Evolutionary conservation across 2,113 vertebrate genomes (phyloP), one percentile per base, ranked within the genome.

Genomic region (Acrocephalus kingi): DNA sequence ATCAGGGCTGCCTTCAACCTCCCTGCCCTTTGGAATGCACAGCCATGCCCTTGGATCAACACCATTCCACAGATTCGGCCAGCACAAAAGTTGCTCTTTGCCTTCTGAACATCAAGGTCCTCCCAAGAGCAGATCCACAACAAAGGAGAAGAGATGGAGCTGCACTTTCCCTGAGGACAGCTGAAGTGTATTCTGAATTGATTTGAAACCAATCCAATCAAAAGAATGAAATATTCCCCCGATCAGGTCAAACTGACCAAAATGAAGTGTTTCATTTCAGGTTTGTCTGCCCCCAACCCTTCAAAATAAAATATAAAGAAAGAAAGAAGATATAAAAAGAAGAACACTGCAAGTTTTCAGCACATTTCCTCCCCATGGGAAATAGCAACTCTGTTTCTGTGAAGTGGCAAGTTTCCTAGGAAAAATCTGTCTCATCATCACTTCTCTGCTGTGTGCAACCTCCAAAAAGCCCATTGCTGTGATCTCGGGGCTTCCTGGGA

Each of bases 191-290:
- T 92, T 83, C 90, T 35, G 86, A 62, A 90, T n/a, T 80, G 35
- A 92, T 93, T 95, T 93, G 92, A 97, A 97, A 74, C 51, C n/a
- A 80, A 39, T 74, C 85, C 92, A 95, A n/a, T 96, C 90, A 86
- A 84, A 92, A 77, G 79, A 83, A 84, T 28, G 59, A 93, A 94
- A 80, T 51, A 63, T 43, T 94, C 79, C 51, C 74, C 63, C 3
- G 1, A 23, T 63, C 72, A 28, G 83, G 90, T 92, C 76, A 80
- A 90, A 94, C 92, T 94, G 90, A 92, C 94, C 89, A 94, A 92
- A 94, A 97, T 96, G 94, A 97, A 93, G 94, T 97, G 96, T 95
- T 97, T 96, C 95, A 96, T 97, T 97, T 96, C 88, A 76, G 79
- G 55, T 90, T 80, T 2, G 5, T 55, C 85, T 88, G 25, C 35